Conservation (phyloP, 2,888 invertebrate genomes). For the Eulithis testata region DNA sequence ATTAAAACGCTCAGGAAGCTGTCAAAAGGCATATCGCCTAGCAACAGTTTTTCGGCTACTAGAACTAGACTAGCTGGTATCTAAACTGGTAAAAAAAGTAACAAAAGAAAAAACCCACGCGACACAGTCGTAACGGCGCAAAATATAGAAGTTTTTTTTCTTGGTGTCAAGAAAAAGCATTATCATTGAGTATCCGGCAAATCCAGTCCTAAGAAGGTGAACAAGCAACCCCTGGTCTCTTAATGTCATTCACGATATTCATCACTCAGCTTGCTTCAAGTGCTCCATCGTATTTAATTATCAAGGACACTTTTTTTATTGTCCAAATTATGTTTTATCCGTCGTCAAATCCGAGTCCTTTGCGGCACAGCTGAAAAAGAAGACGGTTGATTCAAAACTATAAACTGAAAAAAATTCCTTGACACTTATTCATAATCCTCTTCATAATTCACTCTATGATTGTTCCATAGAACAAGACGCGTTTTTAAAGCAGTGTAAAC, state of each 20-base stretch:
- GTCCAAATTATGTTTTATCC: constrained; percentile 55
- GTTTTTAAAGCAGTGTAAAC: too few relatives aligned
- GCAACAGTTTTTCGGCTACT: too few relatives aligned
- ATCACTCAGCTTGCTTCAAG: constrained; percentile 17
- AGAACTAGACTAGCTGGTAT: too few relatives aligned
- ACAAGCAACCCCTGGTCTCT: constrained; percentile 17
- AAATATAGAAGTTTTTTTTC: neutral
- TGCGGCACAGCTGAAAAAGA: constrained; percentile 18
- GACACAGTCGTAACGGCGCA: neutral
- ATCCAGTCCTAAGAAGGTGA: constrained; percentile 25
- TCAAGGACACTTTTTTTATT: constrained; percentile 50
- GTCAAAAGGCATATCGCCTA: too few relatives aligned
- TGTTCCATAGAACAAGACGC: too few relatives aligned
- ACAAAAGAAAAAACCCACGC: neutral
- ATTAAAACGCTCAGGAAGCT: too few relatives aligned
- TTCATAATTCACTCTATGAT: too few relatives aligned
- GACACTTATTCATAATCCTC: too few relatives aligned
- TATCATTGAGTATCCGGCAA: constrained; percentile 6
- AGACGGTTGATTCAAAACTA: constrained; percentile 9
- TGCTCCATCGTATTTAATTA: constrained; percentile 41
- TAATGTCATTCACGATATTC: constrained; percentile 27
- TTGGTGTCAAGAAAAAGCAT: neutral
- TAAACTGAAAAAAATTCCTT: too few relatives aligned
- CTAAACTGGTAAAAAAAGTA: too few relatives aligned
- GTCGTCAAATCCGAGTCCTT: constrained; percentile 47